Base-by-base conservation (phyloP, 2,113 vertebrate genomes). In the Origma solitaria region DNA sequence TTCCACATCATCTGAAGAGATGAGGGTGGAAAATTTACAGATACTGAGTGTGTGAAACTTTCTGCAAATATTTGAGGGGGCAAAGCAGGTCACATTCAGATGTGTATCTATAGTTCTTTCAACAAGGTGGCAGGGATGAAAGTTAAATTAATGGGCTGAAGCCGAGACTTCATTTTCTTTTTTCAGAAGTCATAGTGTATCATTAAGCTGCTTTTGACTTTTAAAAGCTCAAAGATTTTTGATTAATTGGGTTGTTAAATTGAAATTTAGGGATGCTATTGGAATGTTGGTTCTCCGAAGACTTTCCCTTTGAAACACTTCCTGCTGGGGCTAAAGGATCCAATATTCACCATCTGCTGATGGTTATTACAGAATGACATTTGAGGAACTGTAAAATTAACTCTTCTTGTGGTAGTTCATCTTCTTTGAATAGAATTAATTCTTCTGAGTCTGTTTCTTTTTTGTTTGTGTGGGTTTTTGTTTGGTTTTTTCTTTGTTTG, bases 1-100 rank as follows among this genome's bases (percentile, higher is more conserved):
- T 2, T 9, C 7, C 2, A 1, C 15, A 49, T 1, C 1, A 5
- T 40, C 20, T 44, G 28, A 49, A 86, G 17, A 56, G 3, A 5
- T 25, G 15, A 42, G 24, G 24, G n/a, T 60, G 51, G 15, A 21
- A 71, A 62, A 82, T 50, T 69, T 81, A 30, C 25, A 65, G 25
- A 24, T 76, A 68, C 0, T 44, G 68, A 44, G 6, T 40, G 31
- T 60, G 38, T 72, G 44, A 86, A 60, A n/a, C 15, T 54, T n/a
- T 72, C 40, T 61, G 28, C 11, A 88, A 86, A 42, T 40, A 45
- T 42, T 30, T 57, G 28, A 77, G 56, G 21, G 5, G 9, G 18
- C 2, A 14, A 81, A 73, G n/a, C 9, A 47, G 27, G 18, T 70
- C 28, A 31, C 13, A 18, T 82, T 93, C 0, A 0, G 31, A 12